Evolutionary conservation across 2,113 vertebrate genomes (phyloP).

Genomic region (Pleuronectes platessa): DNA sequence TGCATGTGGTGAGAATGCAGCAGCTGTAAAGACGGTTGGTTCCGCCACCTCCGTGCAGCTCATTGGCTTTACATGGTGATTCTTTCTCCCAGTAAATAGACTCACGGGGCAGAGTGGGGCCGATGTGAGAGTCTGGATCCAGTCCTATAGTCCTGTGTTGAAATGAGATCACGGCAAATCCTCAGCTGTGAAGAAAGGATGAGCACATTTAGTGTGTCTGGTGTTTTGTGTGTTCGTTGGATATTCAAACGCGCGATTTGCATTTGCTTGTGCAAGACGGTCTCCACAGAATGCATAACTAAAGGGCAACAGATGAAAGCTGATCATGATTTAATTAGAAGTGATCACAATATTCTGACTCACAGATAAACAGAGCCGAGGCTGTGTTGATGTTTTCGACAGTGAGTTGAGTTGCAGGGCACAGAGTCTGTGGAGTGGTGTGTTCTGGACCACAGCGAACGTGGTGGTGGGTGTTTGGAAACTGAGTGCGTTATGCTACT

Average conservation of each 20-base stretch:
- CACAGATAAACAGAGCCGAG: conserved; percentile 52
- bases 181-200: conserved; percentile 27
- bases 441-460: conserved; percentile 40
- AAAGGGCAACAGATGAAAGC: conserved; percentile 68
- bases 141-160: conserved; percentile 33
- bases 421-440: conserved; percentile 48
- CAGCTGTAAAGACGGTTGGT: conserved; percentile 51
- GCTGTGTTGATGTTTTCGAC: conserved; percentile 58
- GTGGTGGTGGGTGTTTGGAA: neutral
- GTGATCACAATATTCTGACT: conserved; percentile 56
- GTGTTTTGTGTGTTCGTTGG: conserved; percentile 7
- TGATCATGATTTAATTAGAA: conserved; percentile 68
- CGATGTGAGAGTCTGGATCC: conserved; percentile 60
- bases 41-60: conserved; percentile 27
- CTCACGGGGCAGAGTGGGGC: conserved; percentile 29
- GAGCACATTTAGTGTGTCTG: conserved; percentile 1
- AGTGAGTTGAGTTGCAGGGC: conserved; percentile 54
- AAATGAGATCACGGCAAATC: conserved; percentile 49
- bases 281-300: conserved; percentile 52
- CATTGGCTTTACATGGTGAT: conserved; percentile 46
- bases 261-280: conserved; percentile 40
- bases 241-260: conserved; percentile 39
- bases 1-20: conserved; percentile 68
- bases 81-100: conserved; percentile 38
- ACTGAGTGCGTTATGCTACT: conserved; percentile 11